Evolutionary conservation across 92 coral and sea anemone genomes (phyloP).

Genomic region (Muricea muricata): DNA sequence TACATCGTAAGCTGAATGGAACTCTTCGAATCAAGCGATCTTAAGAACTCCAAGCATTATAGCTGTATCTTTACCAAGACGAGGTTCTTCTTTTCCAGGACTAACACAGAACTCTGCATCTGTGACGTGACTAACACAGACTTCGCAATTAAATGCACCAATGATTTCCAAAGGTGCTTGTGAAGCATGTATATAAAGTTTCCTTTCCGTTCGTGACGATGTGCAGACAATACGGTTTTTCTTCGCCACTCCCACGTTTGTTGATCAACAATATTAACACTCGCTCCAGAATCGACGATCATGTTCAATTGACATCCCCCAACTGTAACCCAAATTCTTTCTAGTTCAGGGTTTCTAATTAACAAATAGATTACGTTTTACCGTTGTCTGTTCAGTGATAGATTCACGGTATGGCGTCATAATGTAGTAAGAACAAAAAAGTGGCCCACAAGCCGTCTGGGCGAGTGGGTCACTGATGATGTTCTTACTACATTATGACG

Average conservation of each 20-base stretch:
- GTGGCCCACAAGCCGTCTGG: too few species aligned
- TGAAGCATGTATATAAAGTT: constrained; percentile 47
- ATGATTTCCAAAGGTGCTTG: constrained; percentile 43
- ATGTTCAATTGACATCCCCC: constrained; percentile 34
- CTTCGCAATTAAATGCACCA: too few species aligned
- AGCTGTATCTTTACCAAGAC: constrained; percentile 49
- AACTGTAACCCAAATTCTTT: constrained; percentile 24
- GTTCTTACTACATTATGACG: too few species aligned
- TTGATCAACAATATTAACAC: constrained; percentile 46
- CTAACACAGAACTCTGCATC: constrained; percentile 50
- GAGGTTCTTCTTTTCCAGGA: constrained; percentile 32
- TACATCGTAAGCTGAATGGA: too few species aligned
- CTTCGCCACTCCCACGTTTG: too few species aligned
- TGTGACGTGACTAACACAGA: constrained; percentile 16
- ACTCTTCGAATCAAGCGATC: too few species aligned
- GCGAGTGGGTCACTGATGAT: too few species aligned
- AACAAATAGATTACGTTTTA: too few species aligned
- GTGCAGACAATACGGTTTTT: constrained; percentile 34
- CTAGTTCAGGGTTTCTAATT: too few species aligned
- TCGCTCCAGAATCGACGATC: constrained; percentile 45
- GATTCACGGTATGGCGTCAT: too few species aligned
- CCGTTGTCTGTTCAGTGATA: too few species aligned
- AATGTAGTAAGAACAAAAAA: too few species aligned
- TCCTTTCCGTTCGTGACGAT: constrained; percentile 37
- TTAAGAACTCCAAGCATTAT: constrained; percentile 44